A percentile compares a stretch with the other conserved stretches of the same genome.
Conservation (phyloP, 1,140 invertebrate genomes). For the Diprion similis region DNA sequence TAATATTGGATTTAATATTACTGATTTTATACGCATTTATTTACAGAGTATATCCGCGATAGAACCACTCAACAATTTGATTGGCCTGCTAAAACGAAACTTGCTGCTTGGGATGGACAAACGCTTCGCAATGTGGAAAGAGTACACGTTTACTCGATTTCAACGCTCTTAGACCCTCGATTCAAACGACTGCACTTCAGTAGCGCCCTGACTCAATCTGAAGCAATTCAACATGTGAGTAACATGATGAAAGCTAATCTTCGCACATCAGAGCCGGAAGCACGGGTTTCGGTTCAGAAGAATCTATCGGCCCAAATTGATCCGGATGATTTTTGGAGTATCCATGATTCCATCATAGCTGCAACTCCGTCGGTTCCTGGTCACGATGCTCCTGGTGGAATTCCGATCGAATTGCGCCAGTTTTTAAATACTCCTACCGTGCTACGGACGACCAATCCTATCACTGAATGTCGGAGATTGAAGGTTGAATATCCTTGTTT, state of each 20-base stretch:
- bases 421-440: conserved; percentile 17
- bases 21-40: too few relatives aligned
- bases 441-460: conserved; percentile 12
- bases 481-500: conserved; percentile 19
- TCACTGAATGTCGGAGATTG: conserved; percentile 19
- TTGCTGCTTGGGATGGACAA: conserved; percentile 1
- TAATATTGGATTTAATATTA: too few relatives aligned
- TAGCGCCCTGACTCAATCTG: background rate
- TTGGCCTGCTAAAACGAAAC: conserved; percentile 9
- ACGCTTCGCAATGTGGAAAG: conserved; percentile 1
- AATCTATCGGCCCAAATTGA: background rate
- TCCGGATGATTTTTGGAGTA: conserved; percentile 1
- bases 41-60: conserved; percentile 16
- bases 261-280: background rate
- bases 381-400: conserved; percentile 19
- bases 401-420: conserved; percentile 21
- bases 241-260: conserved; percentile 15
- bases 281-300: background rate
- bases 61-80: too few relatives aligned
- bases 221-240: conserved; percentile 14
- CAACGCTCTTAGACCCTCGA: conserved; percentile 17
- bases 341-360: conserved; percentile 18
- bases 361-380: conserved; percentile 6
- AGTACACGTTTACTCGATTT: too few relatives aligned
- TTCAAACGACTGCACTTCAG: conserved; percentile 23